A percentile compares a stretch with the other conserved stretches of the same genome.
Evolutionary conservation across 2,113 vertebrate genomes (phyloP).

Genomic region (Nesospiza acunhae): DNA sequence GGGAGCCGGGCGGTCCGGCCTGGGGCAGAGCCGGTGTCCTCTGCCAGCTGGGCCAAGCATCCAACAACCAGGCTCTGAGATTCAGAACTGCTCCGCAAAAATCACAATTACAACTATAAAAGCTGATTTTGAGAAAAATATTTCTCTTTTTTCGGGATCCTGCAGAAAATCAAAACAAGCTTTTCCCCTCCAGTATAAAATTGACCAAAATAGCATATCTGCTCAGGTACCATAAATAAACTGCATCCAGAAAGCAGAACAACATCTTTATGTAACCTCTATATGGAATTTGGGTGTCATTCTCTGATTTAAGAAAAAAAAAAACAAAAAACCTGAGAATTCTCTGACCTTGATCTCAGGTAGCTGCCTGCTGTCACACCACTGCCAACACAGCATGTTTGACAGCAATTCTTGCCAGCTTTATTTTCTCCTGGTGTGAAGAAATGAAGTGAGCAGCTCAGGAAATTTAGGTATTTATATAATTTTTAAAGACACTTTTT

Average conservation of each 20-base stretch:
- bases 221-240: not conserved
- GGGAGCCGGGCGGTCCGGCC: not conserved
- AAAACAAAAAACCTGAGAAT: not conserved
- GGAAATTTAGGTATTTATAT: not conserved
- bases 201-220: not conserved
- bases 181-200: not conserved
- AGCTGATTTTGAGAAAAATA: not conserved
- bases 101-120: not conserved
- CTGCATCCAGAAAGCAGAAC: not conserved
- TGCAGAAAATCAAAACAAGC: not conserved
- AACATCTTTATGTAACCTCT: not conserved
- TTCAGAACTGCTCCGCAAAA: not conserved
- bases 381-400: not conserved
- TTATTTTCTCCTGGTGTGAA: not conserved
- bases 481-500: not conserved
- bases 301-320: not conserved
- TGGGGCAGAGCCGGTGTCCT: fast-evolving
- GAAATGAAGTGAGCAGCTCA: not conserved
- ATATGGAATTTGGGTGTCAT: fast-evolving
- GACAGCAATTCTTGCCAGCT: not conserved
- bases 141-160: not conserved
- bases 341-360: too few species aligned
- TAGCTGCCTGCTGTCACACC: not conserved
- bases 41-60: not conserved
- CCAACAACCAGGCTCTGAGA: not conserved